Evolutionary conservation across 2,113 vertebrate species (phyloP).

Genomic region (Ptyas mucosa): DNA sequence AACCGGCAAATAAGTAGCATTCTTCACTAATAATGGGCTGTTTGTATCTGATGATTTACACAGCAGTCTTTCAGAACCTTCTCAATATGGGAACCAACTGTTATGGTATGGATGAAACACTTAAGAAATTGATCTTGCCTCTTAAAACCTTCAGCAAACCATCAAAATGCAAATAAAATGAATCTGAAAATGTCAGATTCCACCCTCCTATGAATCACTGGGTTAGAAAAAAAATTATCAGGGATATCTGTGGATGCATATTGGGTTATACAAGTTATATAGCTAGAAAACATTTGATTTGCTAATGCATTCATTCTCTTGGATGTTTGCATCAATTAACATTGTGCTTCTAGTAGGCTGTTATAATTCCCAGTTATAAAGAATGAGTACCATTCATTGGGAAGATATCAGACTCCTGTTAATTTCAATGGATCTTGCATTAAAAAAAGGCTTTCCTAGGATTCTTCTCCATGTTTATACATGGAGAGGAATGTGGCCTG

Average conservation of each 20-base stretch:
- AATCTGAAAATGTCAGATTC: neutral
- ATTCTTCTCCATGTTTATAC: neutral
- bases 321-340: neutral
- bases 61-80: neutral
- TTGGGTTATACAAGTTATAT: neutral
- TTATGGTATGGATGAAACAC: neutral
- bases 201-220: neutral
- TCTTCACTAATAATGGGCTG: neutral
- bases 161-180: neutral
- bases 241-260: neutral
- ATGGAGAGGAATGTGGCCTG: neutral
- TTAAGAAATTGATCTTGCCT: neutral
- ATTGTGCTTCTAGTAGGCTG: neutral
- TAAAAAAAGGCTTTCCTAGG: neutral
- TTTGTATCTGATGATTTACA: neutral
- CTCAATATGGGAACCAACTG: neutral
- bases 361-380: neutral
- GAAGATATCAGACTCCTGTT: neutral
- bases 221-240: neutral
- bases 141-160: neutral
- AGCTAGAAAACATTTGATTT: neutral
- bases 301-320: neutral
- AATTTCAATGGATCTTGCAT: neutral
- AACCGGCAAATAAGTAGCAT: neutral
- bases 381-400: neutral